These are phyloP conservation scores for Caenorhabditis drosophilae DNA, from an alignment of 2,888 invertebrate genomes.

Conservation along the genomic window DNA sequence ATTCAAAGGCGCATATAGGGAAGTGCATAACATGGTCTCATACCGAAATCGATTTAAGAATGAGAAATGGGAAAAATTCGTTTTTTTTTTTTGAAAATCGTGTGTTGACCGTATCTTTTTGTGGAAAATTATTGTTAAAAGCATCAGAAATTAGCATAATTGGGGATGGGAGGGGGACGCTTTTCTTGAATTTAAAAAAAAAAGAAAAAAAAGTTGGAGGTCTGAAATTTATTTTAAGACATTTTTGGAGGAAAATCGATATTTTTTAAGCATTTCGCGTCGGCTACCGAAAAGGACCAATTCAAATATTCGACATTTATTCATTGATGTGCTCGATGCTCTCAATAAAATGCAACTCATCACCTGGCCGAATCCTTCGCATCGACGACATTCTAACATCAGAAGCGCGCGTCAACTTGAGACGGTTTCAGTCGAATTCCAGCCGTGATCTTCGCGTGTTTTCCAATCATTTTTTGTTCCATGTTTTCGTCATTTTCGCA, in stretches of 20 bases:
- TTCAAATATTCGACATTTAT: conserved; percentile 52
- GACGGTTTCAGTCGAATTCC: conserved; percentile 1
- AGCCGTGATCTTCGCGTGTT: neutral
- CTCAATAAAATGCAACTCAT: conserved; percentile 44
- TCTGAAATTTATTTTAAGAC: too few species aligned
- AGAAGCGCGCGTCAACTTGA: conserved; percentile 43
- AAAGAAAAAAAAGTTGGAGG: too few species aligned
- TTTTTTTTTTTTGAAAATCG: too few species aligned
- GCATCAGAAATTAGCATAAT: too few species aligned
- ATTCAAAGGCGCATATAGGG: too few species aligned
- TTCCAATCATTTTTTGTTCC: neutral
- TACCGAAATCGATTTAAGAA: too few species aligned
- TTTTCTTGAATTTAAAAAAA: too few species aligned
- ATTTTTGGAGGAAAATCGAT: neutral
- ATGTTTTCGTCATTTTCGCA: neutral
- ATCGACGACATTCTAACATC: conserved; percentile 48
- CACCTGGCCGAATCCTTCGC: conserved; percentile 42
- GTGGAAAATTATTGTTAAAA: too few species aligned
- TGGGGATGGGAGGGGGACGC: too few species aligned
- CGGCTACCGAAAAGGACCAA: conserved; percentile 41
- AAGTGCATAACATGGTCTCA: too few species aligned
- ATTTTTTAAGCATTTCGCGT: conserved; percentile 46
- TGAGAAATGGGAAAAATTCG: too few species aligned
- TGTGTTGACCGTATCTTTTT: too few species aligned
- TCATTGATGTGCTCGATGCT: conserved; percentile 51